Percentiles rank a stretch among this genome's conserved stretches.
Conservation (phyloP, 2,797 vertebrate genomes). For the Urophycis tenuis region DNA sequence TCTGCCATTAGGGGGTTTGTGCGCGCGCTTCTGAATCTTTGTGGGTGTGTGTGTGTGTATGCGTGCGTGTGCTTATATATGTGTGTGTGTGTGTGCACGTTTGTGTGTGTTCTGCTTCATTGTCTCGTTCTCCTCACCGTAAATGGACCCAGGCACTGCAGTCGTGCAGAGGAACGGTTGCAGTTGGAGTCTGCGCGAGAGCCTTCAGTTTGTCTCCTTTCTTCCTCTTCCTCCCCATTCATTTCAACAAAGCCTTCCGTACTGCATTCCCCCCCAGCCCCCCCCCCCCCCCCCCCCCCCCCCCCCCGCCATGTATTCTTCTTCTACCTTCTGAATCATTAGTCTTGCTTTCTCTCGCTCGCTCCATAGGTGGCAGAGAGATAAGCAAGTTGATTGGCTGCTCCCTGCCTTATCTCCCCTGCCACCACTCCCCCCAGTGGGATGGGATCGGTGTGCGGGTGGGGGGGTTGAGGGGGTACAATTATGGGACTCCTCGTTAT, state of each 20-base stretch:
- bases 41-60: background rate
- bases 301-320: background rate
- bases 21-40: background rate
- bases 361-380: slow-evolving; percentile 24
- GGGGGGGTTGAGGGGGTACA: background rate
- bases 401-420: slow-evolving; percentile 25
- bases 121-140: background rate
- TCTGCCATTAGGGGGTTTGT: background rate
- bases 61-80: no score
- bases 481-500: background rate
- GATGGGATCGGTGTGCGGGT: background rate
- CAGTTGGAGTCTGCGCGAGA: background rate
- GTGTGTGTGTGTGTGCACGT: no score
- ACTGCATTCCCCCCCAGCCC: background rate
- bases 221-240: background rate
- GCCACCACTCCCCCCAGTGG: slow-evolving; percentile 12
- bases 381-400: slow-evolving; percentile 36
- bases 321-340: background rate
- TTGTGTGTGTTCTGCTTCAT: background rate
- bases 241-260: background rate
- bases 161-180: background rate
- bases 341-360: background rate
- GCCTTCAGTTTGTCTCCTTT: background rate
- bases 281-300: background rate
- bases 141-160: background rate